Evolutionary conservation across 1,140 invertebrate species (phyloP).

Genomic region (Drosophila nigromelanica): DNA sequence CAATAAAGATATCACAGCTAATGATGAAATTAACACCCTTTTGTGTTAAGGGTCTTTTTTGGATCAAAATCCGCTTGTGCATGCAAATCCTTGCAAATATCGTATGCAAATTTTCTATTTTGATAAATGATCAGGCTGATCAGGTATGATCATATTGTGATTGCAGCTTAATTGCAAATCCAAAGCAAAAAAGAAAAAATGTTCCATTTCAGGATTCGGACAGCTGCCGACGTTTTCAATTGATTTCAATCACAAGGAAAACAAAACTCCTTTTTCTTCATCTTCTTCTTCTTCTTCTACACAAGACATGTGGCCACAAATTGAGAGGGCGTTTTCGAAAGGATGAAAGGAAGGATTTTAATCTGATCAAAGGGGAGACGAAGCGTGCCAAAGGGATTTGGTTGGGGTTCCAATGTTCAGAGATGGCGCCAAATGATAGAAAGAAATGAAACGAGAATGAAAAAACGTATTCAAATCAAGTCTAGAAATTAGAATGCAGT

Average conservation of each 20-base stretch:
- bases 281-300: too few species aligned
- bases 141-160: constrained; percentile 40
- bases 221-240: constrained; percentile 37
- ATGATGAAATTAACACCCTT: constrained; percentile 71
- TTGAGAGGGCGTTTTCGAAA: constrained; percentile 56
- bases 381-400: constrained; percentile 4
- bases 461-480: constrained; percentile 49
- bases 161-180: constrained; percentile 41
- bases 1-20: constrained; percentile 57
- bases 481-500: constrained; percentile 66
- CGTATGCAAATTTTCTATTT: constrained; percentile 54
- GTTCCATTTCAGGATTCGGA: too few species aligned
- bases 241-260: constrained; percentile 57
- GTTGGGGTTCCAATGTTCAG: constrained; percentile 2
- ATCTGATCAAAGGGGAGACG: constrained; percentile 18
- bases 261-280: constrained; percentile 1
- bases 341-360: constrained; percentile 52
- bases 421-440: constrained; percentile 60
- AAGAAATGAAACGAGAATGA: background rate
- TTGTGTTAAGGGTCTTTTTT: constrained; percentile 1
- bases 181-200: background rate
- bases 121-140: constrained; percentile 46
- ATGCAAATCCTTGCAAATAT: constrained; percentile 40
- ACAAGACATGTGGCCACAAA: constrained; percentile 61
- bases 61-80: constrained; percentile 16